These are phyloP conservation scores for Emys orbicularis DNA, from an alignment of 2,797 vertebrate genomes.

Conservation along the genomic window DNA sequence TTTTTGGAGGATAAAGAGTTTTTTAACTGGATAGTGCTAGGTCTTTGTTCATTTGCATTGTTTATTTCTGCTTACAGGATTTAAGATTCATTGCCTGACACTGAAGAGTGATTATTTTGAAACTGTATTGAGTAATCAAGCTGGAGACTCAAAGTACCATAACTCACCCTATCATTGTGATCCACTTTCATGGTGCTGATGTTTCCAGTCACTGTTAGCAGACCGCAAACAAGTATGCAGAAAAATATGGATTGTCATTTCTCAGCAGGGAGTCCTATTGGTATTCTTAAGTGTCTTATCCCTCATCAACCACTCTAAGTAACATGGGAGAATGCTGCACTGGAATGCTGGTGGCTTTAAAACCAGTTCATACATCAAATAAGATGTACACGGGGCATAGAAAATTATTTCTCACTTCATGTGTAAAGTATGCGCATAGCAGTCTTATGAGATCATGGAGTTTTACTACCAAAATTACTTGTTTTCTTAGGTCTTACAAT, in stretches of 20 bases:
- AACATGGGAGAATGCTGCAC: background rate
- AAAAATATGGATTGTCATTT: background rate
- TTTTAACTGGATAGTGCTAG: background rate
- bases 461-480: constrained; percentile 7
- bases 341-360: background rate
- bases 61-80: background rate
- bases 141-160: background rate
- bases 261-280: background rate
- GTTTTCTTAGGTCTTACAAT: background rate
- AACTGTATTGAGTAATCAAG: background rate
- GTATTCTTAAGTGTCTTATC: background rate
- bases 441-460: constrained; percentile 6
- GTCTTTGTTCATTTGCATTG: background rate
- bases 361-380: background rate
- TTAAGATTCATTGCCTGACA: background rate
- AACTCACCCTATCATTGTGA: background rate
- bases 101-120: background rate
- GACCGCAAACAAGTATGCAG: background rate
- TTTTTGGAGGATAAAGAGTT: background rate
- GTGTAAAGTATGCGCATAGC: background rate
- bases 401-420: background rate
- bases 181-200: background rate
- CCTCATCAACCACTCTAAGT: background rate
- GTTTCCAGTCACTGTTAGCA: background rate
- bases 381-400: background rate